These are phyloP conservation scores for Lamellibrachia satsuma DNA, from an alignment of 2,888 invertebrate genomes.

Conservation along the genomic window DNA sequence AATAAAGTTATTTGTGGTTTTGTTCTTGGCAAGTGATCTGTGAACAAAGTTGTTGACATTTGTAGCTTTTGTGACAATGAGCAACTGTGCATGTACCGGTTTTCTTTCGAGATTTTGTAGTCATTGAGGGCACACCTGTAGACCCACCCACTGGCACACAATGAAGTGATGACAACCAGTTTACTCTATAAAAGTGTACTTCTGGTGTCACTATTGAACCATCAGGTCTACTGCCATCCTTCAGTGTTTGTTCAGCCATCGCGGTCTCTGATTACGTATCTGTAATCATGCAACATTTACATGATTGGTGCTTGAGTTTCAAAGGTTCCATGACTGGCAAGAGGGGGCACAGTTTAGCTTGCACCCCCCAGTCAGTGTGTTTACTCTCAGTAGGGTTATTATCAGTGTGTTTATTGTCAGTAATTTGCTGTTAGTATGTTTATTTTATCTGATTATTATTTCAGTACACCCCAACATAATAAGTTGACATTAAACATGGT, in stretches of 20 bases:
- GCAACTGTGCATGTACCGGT: neutral
- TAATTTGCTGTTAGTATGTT: neutral
- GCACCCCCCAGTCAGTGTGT: neutral
- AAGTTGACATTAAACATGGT: too few species aligned
- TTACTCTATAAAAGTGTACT: neutral
- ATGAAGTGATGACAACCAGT: neutral
- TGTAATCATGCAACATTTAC: neutral
- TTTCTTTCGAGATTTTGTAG: neutral
- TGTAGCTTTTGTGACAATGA: neutral
- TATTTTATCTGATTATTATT: neutral
- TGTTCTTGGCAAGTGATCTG: neutral
- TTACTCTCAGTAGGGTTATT: neutral
- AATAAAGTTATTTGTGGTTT: neutral
- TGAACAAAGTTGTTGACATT: neutral
- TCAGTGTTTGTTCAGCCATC: neutral
- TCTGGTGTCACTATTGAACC: neutral
- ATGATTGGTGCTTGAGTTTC: slow-evolving; percentile 5
- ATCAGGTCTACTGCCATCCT: neutral
- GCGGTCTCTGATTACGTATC: neutral
- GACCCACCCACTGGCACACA: neutral
- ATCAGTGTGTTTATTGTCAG: neutral
- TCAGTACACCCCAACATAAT: neutral
- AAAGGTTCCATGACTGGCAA: neutral
- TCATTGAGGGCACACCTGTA: neutral
- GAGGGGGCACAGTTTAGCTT: neutral